These are phyloP conservation scores for Dicrostonyx torquatus DNA, from an alignment of 2,797 vertebrate genomes.

Conservation along the genomic window DNA sequence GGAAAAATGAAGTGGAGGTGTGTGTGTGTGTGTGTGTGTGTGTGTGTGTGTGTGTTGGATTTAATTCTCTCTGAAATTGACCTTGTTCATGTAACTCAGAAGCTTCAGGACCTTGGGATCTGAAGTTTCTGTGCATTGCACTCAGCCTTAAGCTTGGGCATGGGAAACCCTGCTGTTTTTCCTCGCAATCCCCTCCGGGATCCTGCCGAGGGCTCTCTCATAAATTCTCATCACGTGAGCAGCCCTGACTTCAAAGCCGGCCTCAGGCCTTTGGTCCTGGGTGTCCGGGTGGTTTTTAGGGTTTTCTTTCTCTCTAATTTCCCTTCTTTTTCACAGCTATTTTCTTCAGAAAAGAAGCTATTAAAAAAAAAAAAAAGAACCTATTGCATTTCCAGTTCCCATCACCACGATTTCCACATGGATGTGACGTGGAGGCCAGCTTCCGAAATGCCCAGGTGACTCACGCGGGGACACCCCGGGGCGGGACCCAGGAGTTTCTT, in stretches of 20 bases:
- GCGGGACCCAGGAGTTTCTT: slow-evolving; percentile 70
- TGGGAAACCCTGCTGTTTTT: neutral
- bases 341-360: slow-evolving; percentile 78
- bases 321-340: slow-evolving; percentile 62
- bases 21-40: neutral
- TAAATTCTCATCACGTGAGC: slow-evolving; percentile 26
- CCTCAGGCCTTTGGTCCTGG: neutral
- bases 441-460: slow-evolving; percentile 80
- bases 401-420: slow-evolving; percentile 82
- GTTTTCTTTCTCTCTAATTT: slow-evolving; percentile 77
- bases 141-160: neutral
- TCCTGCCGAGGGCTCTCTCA: neutral
- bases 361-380: slow-evolving; percentile 54
- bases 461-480: slow-evolving; percentile 80
- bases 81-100: neutral
- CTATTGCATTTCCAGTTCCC: slow-evolving; percentile 79
- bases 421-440: slow-evolving; percentile 76
- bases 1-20: neutral
- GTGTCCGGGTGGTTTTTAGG: slow-evolving; percentile 70
- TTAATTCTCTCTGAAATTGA: neutral
- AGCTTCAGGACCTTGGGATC: neutral
- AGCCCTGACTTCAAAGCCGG: neutral
- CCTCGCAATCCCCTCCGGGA: neutral
- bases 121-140: neutral
- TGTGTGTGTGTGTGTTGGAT: neutral